Evolutionary conservation across 2,797 vertebrate species (phyloP), one percentile per base, ranked within the genome.

Genomic region (Lateolabrax maculatus): DNA sequence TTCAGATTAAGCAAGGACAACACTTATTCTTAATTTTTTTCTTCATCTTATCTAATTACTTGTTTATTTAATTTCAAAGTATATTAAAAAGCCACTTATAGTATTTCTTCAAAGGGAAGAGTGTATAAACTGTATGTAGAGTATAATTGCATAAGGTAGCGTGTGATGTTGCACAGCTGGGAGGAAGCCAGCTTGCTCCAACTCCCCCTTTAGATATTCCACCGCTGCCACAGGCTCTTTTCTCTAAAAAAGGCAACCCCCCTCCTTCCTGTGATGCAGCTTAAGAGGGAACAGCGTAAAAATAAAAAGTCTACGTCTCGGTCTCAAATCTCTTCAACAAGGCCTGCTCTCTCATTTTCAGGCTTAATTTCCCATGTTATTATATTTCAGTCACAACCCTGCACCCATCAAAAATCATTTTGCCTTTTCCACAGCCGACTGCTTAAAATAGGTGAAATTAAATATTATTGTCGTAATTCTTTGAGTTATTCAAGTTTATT

Each of bases 161-260:
- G 25, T 79, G 83, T 77, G 70, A 84, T 81, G 78, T 68, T 75
- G 46, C 67, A 75, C 39, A 67, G 87, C 81, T 87, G 70, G 49
- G 58, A 73, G 76, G 58, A 62, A 72, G 79, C 69, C 83, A 71
- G 37, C 62, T 66, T 43, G 72, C 56, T 73, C 70, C 18, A 68
- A 37, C 63, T 68, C 58, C 68, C 70, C 81, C 56, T 69, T 68
- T 9, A 87, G 80, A 84, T 68, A 71, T 83, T 85, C 65, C 65
- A 64, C 19, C 9, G 41, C 56, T 56, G 81, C 84, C 79, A 77
- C 65, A 18, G 83, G 83, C 85, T 77, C 60, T 81, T 77, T 79
- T 64, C 55, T 74, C 67, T 25, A 3, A 8, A n/a, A n/a, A n/a
- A n/a, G n/a, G n/a, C n/a, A n/a, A 13, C 55, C 69, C 31, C 21